Percentiles rank a stretch among this genome's conserved stretches.
Conservation (phyloP, 2,888 invertebrate genomes). For the Maniola hyperantus region DNA sequence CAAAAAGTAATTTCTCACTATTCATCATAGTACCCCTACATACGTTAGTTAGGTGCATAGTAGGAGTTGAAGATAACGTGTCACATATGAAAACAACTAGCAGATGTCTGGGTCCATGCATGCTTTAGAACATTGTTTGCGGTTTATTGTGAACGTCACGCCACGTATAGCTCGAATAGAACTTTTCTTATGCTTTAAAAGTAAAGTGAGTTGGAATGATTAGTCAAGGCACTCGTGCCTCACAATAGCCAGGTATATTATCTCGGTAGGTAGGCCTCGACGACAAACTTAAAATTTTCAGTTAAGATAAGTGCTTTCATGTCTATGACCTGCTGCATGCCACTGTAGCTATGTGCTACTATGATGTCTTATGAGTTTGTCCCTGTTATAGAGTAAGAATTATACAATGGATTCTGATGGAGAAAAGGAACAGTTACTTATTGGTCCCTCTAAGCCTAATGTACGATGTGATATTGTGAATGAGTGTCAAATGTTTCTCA, state of each 20-base stretch:
- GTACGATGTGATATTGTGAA: conserved; percentile 69
- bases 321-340: too few species aligned
- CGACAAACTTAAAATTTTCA: too few species aligned
- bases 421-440: conserved; percentile 53
- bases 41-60: background rate
- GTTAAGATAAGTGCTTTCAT: too few species aligned
- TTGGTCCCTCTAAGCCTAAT: conserved; percentile 51
- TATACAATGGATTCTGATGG: conserved; percentile 58
- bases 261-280: too few species aligned
- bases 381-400: conserved; percentile 17
- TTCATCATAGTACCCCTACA: background rate
- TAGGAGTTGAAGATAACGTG: background rate
- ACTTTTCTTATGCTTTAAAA: background rate
- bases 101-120: conserved; percentile 12
- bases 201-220: background rate
- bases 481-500: conserved; percentile 72
- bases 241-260: too few species aligned
- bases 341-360: too few species aligned
- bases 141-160: background rate
- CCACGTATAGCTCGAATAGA: background rate
- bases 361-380: background rate
- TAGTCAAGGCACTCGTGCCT: background rate
- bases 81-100: conserved; percentile 13
- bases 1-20: background rate
- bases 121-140: background rate